Evolutionary conservation across 2,888 invertebrate genomes (phyloP).

Genomic region (Tribolium freemani): DNA sequence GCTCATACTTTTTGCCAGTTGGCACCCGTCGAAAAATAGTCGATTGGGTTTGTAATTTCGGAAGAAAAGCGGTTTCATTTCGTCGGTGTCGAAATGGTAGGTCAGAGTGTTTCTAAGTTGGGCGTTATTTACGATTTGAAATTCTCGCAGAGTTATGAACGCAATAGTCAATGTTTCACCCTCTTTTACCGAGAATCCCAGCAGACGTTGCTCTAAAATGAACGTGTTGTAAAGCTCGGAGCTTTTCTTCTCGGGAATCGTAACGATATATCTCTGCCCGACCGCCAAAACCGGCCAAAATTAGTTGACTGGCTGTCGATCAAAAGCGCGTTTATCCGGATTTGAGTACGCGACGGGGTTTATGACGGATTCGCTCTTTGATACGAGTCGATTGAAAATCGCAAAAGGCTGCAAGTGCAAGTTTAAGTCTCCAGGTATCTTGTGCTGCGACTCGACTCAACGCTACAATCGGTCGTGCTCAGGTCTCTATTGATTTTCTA

Average conservation of each 20-base stretch:
- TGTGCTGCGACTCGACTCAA: slow-evolving; percentile 41
- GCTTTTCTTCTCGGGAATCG: slow-evolving; percentile 32
- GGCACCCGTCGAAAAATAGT: slow-evolving; percentile 36
- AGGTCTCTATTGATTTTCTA: slow-evolving; percentile 58
- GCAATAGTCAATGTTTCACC: slow-evolving; percentile 43
- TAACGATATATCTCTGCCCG: slow-evolving; percentile 23
- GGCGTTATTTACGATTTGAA: slow-evolving; percentile 37
- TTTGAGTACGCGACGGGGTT: slow-evolving; percentile 23
- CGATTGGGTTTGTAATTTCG: too few species aligned
- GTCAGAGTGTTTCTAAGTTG: slow-evolving; percentile 24
- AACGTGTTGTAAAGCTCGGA: slow-evolving; percentile 36
- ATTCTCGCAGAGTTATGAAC: slow-evolving; percentile 39
- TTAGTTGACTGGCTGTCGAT: slow-evolving; percentile 2
- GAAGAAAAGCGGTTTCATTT: slow-evolving; percentile 18
- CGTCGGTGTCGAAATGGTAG: slow-evolving; percentile 11
- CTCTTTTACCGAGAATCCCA: slow-evolving; percentile 31
- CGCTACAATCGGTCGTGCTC: slow-evolving; percentile 48
- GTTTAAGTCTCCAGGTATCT: slow-evolving; percentile 40
- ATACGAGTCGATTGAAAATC: slow-evolving; percentile 18
- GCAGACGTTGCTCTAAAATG: slow-evolving; percentile 38
- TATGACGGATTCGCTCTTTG: not conserved
- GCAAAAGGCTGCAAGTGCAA: slow-evolving; percentile 25
- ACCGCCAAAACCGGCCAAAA: slow-evolving; percentile 8
- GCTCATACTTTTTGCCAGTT: slow-evolving; percentile 34
- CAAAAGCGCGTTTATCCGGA: slow-evolving; percentile 2